Evolutionary conservation across 1,140 invertebrate genomes (phyloP).

Genomic region (Pachyrhynchus sulphureomaculatus): DNA sequence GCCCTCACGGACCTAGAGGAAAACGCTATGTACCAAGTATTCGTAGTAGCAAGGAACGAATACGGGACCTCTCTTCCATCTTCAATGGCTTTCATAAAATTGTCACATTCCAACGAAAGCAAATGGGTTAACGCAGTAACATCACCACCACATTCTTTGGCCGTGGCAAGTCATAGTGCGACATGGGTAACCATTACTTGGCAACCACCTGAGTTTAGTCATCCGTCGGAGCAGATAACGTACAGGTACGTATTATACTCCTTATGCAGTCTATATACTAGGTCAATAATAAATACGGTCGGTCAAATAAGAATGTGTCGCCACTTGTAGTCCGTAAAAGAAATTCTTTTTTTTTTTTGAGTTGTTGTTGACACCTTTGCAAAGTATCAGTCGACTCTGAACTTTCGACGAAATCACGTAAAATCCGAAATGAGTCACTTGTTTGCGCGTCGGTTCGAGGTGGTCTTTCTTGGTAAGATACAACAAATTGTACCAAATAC

Average conservation of each 20-base stretch:
- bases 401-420: too few relatives aligned
- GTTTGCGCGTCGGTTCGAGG: too few relatives aligned
- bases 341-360: too few relatives aligned
- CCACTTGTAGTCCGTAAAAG: too few relatives aligned
- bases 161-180: slow-evolving; percentile 73
- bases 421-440: too few relatives aligned
- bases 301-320: too few relatives aligned
- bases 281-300: too few relatives aligned
- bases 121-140: slow-evolving; percentile 60
- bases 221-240: slow-evolving; percentile 70
- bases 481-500: too few relatives aligned
- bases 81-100: slow-evolving; percentile 72
- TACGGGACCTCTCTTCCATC: slow-evolving; percentile 77
- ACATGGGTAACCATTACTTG: slow-evolving; percentile 76
- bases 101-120: slow-evolving; percentile 54
- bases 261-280: too few relatives aligned
- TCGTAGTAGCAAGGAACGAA: slow-evolving; percentile 71
- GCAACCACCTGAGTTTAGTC: slow-evolving; percentile 77
- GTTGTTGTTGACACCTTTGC: too few relatives aligned
- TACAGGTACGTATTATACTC: slow-evolving; percentile 60
- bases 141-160: slow-evolving; percentile 74
- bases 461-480: too few relatives aligned
- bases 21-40: slow-evolving; percentile 70
- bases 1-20: slow-evolving; percentile 63
- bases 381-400: too few relatives aligned